A percentile compares a stretch with the other conserved stretches of the same genome.
Conservation (phyloP, 1,140 invertebrate genomes). For the fruit fly (Drosophila melanogaster) region Release_6_plus_ISO1_MT NT_033777.3:18641001-18641500, state of each 20-base stretch:
- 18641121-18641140: conserved; percentile 54
- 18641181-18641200: conserved; percentile 52
- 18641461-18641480: conserved; percentile 77
- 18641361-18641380: conserved; percentile 27
- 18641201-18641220: conserved; percentile 72
- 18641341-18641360: conserved; percentile 34
- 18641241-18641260: conserved; percentile 41
- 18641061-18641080: conserved; percentile 16
- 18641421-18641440: conserved; percentile 32
- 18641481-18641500: conserved; percentile 62
- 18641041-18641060: conserved; percentile 25
- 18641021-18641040: conserved; percentile 39
- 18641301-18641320: conserved; percentile 44
- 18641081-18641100: background rate
- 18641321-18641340: conserved; percentile 54
- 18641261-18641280: conserved; percentile 20
- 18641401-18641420: conserved; percentile 14
- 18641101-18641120: conserved; percentile 18
- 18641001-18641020: conserved; percentile 59
- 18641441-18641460: conserved; percentile 65
- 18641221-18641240: conserved; percentile 55
- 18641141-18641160: conserved; percentile 70
- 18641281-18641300: conserved; percentile 6
- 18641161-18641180: conserved; percentile 59
- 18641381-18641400: conserved; percentile 36